Percentiles rank a stretch among this genome's conserved stretches.
Conservation (phyloP, 2,888 invertebrate species). For the Dasypolia templi region DNA sequence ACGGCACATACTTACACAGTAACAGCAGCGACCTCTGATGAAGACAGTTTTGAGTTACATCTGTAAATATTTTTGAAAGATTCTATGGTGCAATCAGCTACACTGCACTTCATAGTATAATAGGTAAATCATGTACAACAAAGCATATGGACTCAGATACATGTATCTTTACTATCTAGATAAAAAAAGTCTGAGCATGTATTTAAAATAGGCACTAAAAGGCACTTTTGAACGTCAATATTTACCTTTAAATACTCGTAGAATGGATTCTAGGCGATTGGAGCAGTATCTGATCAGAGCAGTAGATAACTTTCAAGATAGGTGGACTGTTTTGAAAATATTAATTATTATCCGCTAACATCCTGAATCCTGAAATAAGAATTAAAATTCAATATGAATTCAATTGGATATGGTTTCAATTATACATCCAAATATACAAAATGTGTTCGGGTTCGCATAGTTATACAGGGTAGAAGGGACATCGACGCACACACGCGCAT, state of each 20-base stretch:
- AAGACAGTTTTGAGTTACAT: constrained; percentile 25
- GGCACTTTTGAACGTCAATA: too few species aligned
- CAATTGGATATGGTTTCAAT: neutral
- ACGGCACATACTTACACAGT: constrained; percentile 41
- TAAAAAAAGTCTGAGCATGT: too few species aligned
- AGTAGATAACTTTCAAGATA: neutral
- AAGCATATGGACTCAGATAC: neutral
- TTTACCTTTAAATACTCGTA: too few species aligned
- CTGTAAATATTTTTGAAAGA: constrained; percentile 32
- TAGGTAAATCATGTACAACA: neutral
- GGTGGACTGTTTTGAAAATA: neutral
- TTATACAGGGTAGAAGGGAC: too few species aligned
- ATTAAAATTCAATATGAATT: too few species aligned
- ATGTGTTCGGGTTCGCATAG: neutral
- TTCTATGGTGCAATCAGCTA: neutral
- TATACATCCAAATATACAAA: neutral
- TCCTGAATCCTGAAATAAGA: neutral
- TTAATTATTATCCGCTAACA: neutral
- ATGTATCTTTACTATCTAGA: neutral
- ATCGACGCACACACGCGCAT: too few species aligned
- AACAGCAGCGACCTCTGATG: constrained; percentile 55
- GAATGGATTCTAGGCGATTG: too few species aligned
- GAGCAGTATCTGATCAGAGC: neutral
- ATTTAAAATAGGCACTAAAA: too few species aligned
- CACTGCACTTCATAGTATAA: neutral